Conservation (phyloP, 2,113 vertebrate genomes). For the Scatophagus argus region DNA sequence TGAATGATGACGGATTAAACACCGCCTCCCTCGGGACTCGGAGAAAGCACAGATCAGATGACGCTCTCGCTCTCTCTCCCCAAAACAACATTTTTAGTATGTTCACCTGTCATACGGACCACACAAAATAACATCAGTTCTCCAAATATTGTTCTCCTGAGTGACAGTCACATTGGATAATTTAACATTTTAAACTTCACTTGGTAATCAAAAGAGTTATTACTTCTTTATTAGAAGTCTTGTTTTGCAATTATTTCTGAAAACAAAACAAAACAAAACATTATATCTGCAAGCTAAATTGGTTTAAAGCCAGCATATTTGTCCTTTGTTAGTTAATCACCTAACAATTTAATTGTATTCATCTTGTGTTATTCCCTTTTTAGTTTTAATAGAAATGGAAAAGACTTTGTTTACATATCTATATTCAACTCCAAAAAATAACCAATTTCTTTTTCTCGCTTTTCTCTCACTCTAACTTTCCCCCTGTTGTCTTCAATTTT, state of each 20-base stretch:
- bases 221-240: background rate
- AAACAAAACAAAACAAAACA: too few species aligned
- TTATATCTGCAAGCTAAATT: too few species aligned
- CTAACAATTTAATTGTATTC: background rate
- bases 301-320: background rate
- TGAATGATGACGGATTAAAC: constrained; percentile 71
- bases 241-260: too few species aligned
- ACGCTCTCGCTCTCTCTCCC: background rate
- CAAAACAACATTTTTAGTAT: background rate
- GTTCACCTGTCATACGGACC: background rate
- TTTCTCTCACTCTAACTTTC: background rate
- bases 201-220: too few species aligned
- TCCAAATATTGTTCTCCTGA: background rate
- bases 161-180: background rate
- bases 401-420: background rate
- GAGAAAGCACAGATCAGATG: constrained; percentile 20
- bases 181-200: background rate
- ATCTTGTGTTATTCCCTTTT: background rate
- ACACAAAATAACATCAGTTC: background rate
- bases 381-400: background rate
- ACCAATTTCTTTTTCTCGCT: background rate
- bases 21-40: constrained; percentile 16
- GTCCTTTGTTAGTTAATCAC: background rate
- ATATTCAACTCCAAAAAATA: background rate
- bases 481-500: background rate